phyloP scores from a whole-genome alignment of 2,113 vertebrate genomes.

The Tachuris rubrigastra region DNA sequence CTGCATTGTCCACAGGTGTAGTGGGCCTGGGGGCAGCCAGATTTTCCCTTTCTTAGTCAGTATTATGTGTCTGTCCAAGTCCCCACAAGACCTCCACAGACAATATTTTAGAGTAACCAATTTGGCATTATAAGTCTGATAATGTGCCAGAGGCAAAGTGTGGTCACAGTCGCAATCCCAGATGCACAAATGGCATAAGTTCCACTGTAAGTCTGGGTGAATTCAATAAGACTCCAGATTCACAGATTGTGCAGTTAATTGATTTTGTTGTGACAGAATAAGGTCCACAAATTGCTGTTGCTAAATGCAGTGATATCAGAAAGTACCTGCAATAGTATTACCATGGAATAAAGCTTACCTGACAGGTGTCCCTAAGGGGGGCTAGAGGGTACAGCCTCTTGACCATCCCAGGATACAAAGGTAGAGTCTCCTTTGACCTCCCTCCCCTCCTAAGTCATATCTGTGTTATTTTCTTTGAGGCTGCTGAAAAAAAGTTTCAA shows the following conservation, averaged over 20 bases:
- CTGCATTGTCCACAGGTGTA: accelerated
- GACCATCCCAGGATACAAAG: neutral
- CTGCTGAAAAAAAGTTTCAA: neutral
- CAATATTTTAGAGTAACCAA: neutral
- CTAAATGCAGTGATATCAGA: neutral
- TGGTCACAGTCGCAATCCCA: accelerated
- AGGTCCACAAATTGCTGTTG: neutral
- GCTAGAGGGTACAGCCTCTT: neutral
- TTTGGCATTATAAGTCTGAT: neutral
- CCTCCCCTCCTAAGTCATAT: neutral
- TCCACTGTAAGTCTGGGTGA: neutral
- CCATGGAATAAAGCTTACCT: neutral
- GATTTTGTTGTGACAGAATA: neutral
- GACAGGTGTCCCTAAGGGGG: accelerated
- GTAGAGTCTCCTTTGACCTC: neutral
- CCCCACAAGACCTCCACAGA: neutral
- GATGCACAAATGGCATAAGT: neutral
- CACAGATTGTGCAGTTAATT: neutral
- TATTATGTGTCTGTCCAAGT: neutral
- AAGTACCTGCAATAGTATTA: neutral
- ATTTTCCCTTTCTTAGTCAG: neutral
- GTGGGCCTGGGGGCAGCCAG: neutral
- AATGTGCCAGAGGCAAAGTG: neutral
- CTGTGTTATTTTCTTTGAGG: neutral
- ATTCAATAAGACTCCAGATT: neutral